These are phyloP conservation scores for Lasioglossum malachurum DNA, from an alignment of 2,888 invertebrate genomes.

Conservation along the genomic window DNA sequence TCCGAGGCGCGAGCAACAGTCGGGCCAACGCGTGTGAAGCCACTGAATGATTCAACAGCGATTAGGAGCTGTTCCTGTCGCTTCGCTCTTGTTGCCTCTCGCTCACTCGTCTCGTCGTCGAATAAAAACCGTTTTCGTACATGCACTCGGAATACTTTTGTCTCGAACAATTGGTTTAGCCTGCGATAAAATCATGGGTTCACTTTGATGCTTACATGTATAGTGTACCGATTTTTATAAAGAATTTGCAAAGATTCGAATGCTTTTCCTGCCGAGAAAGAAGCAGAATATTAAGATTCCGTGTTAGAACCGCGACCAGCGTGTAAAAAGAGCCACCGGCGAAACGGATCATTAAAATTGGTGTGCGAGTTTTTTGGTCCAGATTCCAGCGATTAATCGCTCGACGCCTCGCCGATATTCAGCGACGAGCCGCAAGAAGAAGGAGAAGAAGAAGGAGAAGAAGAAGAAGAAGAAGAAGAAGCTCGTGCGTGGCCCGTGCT, in stretches of 20 bases:
- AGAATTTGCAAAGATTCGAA: no score
- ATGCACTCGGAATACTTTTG: no score
- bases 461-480: no score
- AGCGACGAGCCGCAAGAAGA: not conserved
- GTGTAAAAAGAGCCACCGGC: not conserved
- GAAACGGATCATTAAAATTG: conserved; percentile 2
- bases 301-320: not conserved
- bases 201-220: no score
- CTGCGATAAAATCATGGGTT: no score
- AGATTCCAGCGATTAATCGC: conserved; percentile 1
- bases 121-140: not conserved
- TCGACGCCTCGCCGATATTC: conserved; percentile 3
- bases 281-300: not conserved
- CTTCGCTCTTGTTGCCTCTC: not conserved
- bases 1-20: not conserved
- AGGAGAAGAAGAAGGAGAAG: not conserved
- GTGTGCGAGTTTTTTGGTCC: not conserved
- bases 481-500: not conserved
- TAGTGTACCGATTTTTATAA: no score
- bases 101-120: not conserved
- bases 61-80: not conserved
- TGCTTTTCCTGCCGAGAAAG: not conserved
- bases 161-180: no score
- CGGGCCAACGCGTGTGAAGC: not conserved
- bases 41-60: conserved; percentile 8